Base-by-base conservation (phyloP, 1,140 invertebrate species). In the Drosophila miranda region DNA sequence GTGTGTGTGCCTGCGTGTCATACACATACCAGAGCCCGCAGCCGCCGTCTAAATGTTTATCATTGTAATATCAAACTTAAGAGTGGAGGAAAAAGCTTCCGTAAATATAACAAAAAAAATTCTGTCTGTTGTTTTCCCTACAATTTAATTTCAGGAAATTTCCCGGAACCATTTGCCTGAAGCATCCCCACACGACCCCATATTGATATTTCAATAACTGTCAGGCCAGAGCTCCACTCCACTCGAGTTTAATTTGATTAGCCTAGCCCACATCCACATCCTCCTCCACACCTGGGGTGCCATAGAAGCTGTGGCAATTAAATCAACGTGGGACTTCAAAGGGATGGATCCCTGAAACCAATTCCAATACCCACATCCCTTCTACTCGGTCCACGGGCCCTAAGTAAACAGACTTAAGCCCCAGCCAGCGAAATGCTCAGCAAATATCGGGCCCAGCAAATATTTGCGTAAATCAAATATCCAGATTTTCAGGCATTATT, bases 391-490 rank as follows among this genome's bases (percentile, higher is more conserved):
- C 4, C 23, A 4, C 23, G 23, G 9, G 19, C 48, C 71, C 76
- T 80, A 86, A 86, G 57, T 49, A 84, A 80, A 81, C 19, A 81
- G 9, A 23, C 14, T n/a, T 6, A 16, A 42, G 23, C 28, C 41
- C 48, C 62, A 58, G 48, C 9, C 59, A 58, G 72, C 75, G 50
- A 80, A 83, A 71, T 80, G 72, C 76, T 63, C 28, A 49, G 44
- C 54, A 79, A 78, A 78, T 56, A 79, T 41, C 26, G 53, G 19
- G 38, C 9, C 28, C 14, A 14, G 16, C 72, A 77, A 79, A 86
- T 87, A 86, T 84, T 84, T 84, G 50, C 82, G 74, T 75, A 86
- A 84, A 84, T 84, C 77, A 86, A 84, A 84, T 86, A 67, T 71
- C 64, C 73, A 63, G 77, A 74, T 80, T 80, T 75, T 58, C 44